Percentiles rank a stretch among this genome's conserved stretches.
These are phyloP conservation scores for Thereva nobilitata DNA, from an alignment of 2,888 invertebrate species.

Conservation along the genomic window DNA sequence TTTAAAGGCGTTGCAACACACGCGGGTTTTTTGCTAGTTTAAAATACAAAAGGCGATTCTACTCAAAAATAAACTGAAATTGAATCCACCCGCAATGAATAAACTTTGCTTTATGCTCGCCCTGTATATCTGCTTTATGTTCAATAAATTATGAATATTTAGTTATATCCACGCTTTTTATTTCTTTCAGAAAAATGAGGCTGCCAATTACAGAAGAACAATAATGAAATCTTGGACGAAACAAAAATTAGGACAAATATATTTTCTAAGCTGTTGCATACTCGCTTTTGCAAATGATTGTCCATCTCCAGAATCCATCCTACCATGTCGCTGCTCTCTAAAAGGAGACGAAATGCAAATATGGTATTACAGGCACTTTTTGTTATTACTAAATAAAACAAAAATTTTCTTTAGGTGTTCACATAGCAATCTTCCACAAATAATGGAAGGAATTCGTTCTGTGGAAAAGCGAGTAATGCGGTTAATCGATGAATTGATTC, in stretches of 20 bases:
- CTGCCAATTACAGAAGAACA: neutral
- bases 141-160: no score
- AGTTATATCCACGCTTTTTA: no score
- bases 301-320: slow-evolving; percentile 75
- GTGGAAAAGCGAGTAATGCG: slow-evolving; percentile 60
- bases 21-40: no score
- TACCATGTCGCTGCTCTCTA: slow-evolving; percentile 81
- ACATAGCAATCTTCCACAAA: slow-evolving; percentile 82
- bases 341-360: slow-evolving; percentile 80
- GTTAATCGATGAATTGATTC: slow-evolving; percentile 78
- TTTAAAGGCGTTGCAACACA: no score
- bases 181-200: no score
- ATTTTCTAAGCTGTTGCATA: slow-evolving; percentile 30
- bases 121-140: no score
- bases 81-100: no score
- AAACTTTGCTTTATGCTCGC: no score
- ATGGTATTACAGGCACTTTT: slow-evolving; percentile 63
- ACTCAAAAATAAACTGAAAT: no score
- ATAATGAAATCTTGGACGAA: slow-evolving; percentile 29
- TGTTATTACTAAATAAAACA: slow-evolving; percentile 1
- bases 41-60: no score
- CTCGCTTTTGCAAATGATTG: slow-evolving; percentile 59
- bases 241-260: slow-evolving; percentile 5
- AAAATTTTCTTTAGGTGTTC: slow-evolving; percentile 70
- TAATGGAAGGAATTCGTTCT: slow-evolving; percentile 73